A percentile compares a stretch with the other conserved stretches of the same genome.
These are phyloP conservation scores for Belonocnema kinseyi DNA, from an alignment of 1,140 invertebrate genomes.

Conservation along the genomic window DNA sequence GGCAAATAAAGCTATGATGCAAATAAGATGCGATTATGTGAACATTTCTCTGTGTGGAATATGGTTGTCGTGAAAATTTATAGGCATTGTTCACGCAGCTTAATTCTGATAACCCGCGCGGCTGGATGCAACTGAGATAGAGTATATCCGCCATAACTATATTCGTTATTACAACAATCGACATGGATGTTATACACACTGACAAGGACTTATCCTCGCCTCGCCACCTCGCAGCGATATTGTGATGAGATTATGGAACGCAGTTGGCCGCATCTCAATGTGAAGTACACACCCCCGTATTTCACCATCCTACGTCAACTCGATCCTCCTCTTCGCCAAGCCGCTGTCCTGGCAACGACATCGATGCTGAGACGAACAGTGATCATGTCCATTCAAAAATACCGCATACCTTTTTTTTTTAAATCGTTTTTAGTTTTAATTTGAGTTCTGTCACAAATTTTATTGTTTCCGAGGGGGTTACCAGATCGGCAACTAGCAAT, in stretches of 20 bases:
- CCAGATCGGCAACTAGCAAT: too few species aligned
- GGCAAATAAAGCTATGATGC: neutral
- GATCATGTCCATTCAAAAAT: neutral
- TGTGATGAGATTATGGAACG: slow-evolving; percentile 74
- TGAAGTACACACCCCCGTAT: slow-evolving; percentile 61
- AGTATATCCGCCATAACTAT: slow-evolving; percentile 49
- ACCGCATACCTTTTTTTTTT: neutral
- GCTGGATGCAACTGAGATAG: slow-evolving; percentile 42
- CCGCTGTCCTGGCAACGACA: slow-evolving; percentile 34
- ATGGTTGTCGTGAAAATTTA: neutral
- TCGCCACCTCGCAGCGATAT: slow-evolving; percentile 73
- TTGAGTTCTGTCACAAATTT: neutral
- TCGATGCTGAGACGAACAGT: slow-evolving; percentile 4
- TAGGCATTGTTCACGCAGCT: slow-evolving; percentile 2
- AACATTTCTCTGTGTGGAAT: neutral
- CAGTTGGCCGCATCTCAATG: slow-evolving; percentile 75
- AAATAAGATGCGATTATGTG: neutral
- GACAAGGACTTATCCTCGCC: slow-evolving; percentile 70
- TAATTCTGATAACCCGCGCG: slow-evolving; percentile 37
- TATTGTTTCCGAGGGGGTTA: neutral
- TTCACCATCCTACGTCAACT: slow-evolving; percentile 5
- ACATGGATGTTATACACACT: slow-evolving; percentile 54
- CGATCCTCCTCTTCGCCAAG: slow-evolving; percentile 38
- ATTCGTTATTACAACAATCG: slow-evolving; percentile 61
- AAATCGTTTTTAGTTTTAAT: neutral